phyloP scores from a whole-genome alignment of 1,140 invertebrate genomes.

The Episyrphus balteatus region DNA sequence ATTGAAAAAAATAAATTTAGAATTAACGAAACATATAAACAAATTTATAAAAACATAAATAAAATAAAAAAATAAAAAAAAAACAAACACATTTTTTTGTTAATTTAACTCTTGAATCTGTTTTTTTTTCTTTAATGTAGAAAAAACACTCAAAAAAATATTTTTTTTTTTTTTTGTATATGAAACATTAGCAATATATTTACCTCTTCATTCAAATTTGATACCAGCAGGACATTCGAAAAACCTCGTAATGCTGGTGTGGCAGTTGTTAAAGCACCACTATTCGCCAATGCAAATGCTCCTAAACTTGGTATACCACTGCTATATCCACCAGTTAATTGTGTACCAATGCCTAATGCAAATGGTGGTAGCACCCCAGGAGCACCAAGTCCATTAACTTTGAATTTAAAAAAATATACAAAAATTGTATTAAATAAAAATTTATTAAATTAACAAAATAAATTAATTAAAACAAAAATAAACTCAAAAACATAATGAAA shows the following conservation, averaged over 20 bases:
- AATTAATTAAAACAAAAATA: slow-evolving; percentile 8
- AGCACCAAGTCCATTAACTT: slow-evolving; percentile 46
- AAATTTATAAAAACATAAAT: slow-evolving; percentile 1
- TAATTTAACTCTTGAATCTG: background rate
- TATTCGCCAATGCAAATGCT: slow-evolving; percentile 54
- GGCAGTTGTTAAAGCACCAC: slow-evolving; percentile 45
- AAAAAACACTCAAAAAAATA: background rate
- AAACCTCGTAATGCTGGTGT: slow-evolving; percentile 55
- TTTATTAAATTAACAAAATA: slow-evolving; percentile 2
- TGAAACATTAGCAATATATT: slow-evolving; percentile 16
- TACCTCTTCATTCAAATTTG: slow-evolving; percentile 88
- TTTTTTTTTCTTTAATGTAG: background rate
- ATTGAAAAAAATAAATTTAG: too few relatives aligned
- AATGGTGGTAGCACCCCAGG: slow-evolving; percentile 78
- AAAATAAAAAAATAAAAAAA: slow-evolving; percentile 3
- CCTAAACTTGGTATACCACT: slow-evolving; percentile 60
- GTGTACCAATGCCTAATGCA: slow-evolving; percentile 49
- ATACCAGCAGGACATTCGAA: slow-evolving; percentile 76
- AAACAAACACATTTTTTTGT: background rate
- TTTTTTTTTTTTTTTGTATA: background rate
- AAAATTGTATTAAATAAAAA: slow-evolving; percentile 3
- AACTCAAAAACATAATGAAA: slow-evolving; percentile 23
- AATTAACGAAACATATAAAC: slow-evolving; percentile 1
- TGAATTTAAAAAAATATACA: slow-evolving; percentile 11
- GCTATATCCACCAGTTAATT: slow-evolving; percentile 58